These are phyloP conservation scores for Scolopax bukidnonensis DNA, from an alignment of 2,797 vertebrate species.

Conservation along the genomic window DNA sequence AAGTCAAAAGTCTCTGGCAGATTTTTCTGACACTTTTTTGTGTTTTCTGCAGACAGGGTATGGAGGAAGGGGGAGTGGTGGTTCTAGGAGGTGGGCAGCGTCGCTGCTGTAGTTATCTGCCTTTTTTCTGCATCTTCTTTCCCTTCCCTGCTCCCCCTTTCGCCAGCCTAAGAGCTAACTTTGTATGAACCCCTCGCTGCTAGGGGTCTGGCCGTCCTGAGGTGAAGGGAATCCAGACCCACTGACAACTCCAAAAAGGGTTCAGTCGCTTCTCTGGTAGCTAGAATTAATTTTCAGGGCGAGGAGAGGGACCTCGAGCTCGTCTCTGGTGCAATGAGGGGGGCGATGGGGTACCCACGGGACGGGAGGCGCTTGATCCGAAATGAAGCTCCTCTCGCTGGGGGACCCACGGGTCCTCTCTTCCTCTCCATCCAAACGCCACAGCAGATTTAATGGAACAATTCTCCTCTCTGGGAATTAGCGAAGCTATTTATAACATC, in stretches of 20 bases:
- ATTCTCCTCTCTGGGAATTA: constrained; percentile 48
- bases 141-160: not conserved
- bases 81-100: not conserved
- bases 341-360: not conserved
- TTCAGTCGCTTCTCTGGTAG: constrained; percentile 18
- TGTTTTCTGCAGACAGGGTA: not conserved
- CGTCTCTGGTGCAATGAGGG: not conserved
- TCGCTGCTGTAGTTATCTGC: not conserved
- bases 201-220: constrained; percentile 45
- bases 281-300: not conserved
- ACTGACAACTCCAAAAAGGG: constrained; percentile 46
- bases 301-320: not conserved
- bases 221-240: constrained; percentile 40
- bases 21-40: not conserved
- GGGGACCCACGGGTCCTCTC: not conserved
- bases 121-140: not conserved
- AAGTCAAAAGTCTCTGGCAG: constrained; percentile 21
- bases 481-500: not conserved
- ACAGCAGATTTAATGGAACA: not conserved
- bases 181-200: constrained; percentile 57
- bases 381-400: not conserved
- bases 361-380: not conserved
- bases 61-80: not conserved
- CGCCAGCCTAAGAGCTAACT: not conserved
- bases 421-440: not conserved